Evolutionary conservation across 2,797 vertebrate species (phyloP), one percentile per base, ranked within the genome.

Genomic region (Pipistrellus kuhlii): DNA sequence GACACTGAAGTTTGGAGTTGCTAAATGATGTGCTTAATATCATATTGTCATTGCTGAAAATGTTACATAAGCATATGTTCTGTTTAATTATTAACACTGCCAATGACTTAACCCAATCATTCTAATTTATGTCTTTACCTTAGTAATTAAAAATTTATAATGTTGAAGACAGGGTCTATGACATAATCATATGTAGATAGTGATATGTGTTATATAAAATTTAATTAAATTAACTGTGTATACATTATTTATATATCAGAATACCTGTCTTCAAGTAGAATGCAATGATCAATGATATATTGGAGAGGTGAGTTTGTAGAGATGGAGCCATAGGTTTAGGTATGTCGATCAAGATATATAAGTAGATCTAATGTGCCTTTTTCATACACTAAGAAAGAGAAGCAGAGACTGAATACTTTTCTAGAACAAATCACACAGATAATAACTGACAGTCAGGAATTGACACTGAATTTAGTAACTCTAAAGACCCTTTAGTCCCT

Each of bases 101-200:
- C n/a, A 27, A 4, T 59, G 66, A 57, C 44, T 93, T 93, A 55
- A n/a, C 2, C 3, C 27, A 59, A 44, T 21, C 18, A 83, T 92
- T 87, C 55, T 55, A 68, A 83, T 73, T 72, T 78, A 68, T 59
- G 3, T 25, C 38, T 83, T 6, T 2, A 53, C 9, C 30, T 71
- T 71, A 94, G 62, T 64, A 73, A 66, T 57, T 35, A n/a, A 85
- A 90, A 86, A 25, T 68, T 21, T 57, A 68, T 68, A 85, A 25
- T 59, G 17, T 53, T 85, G 30, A 38, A 12, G 25, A 30, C 3
- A n/a, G 18, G 5, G 25, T 35, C 13, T 4, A 44, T 25, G 11
- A 7, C n/a, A 27, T 46, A 71, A 38, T 90, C 25, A 48, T 48
- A 32, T 23, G 3, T 71, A 5, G 12, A 3, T 82, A 76, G n/a